phyloP scores from a whole-genome alignment of 2,113 vertebrate species.

The Pongo pygmaeus region DNA sequence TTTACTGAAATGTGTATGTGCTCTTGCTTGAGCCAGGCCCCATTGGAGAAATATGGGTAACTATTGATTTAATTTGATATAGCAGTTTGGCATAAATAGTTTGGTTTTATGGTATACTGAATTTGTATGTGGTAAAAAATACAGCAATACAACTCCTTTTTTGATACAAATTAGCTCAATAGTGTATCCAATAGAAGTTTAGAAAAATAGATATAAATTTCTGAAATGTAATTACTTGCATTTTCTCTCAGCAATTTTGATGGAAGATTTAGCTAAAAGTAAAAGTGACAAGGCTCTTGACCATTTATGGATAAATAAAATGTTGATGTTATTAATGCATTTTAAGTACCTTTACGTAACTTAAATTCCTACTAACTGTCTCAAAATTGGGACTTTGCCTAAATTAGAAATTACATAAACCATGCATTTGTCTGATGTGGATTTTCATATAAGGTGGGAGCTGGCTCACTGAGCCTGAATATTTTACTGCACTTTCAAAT shows the following conservation, averaged over 20 bases:
- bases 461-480: not conserved
- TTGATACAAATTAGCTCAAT: not conserved
- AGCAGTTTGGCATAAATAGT: not conserved
- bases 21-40: not conserved
- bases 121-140: not conserved
- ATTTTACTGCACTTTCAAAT: not conserved
- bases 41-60: not conserved
- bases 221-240: not conserved
- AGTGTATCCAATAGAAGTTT: not conserved
- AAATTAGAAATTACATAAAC: slow-evolving; percentile 5
- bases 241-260: not conserved
- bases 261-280: not conserved
- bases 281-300: not conserved
- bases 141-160: not conserved
- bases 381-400: not conserved
- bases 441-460: not conserved
- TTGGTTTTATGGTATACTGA: not conserved
- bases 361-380: not conserved
- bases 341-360: not conserved
- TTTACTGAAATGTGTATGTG: not conserved
- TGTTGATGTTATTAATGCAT: not conserved
- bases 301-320: not conserved
- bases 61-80: not conserved
- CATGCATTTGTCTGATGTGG: not conserved
- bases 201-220: not conserved